These are phyloP conservation scores for Probaryconus sp. DNA, from an alignment of 1,140 invertebrate species.

Conservation along the genomic window DNA sequence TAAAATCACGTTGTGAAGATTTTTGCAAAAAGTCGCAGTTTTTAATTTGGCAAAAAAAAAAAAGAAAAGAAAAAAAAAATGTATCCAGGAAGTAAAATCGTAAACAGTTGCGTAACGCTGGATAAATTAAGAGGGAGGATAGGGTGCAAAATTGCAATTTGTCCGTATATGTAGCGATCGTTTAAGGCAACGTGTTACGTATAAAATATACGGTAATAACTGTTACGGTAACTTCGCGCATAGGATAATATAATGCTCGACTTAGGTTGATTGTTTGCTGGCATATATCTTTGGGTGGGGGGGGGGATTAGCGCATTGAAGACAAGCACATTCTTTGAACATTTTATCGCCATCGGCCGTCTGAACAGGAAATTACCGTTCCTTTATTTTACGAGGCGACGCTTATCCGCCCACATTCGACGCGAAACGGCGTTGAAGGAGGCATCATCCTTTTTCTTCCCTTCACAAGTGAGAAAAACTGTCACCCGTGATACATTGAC, in stretches of 20 bases:
- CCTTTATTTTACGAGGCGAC: slow-evolving; percentile 35
- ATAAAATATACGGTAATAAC: slow-evolving; percentile 12
- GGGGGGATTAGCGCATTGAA: slow-evolving; percentile 14
- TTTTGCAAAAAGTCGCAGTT: no score
- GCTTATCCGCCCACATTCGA: slow-evolving; percentile 29
- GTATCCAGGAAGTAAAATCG: no score
- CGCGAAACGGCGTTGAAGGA: slow-evolving; percentile 11
- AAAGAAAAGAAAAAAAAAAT: no score
- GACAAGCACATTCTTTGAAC: slow-evolving; percentile 8
- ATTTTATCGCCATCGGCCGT: slow-evolving; percentile 24
- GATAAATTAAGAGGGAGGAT: no score
- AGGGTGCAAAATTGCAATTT: no score
- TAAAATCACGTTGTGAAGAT: no score
- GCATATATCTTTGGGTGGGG: slow-evolving; percentile 7
- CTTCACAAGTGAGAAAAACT: slow-evolving; percentile 30
- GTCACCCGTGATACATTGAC: slow-evolving; percentile 23
- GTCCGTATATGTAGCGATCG: no score
- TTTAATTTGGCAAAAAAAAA: no score
- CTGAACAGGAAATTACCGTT: slow-evolving; percentile 32
- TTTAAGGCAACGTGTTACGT: slow-evolving; percentile 7
- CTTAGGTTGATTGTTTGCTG: slow-evolving; percentile 4
- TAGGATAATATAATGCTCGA: slow-evolving; percentile 17
- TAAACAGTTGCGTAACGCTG: no score
- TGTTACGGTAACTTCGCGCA: slow-evolving; percentile 5
- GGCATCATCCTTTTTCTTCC: slow-evolving; percentile 10